phyloP scores from a whole-genome alignment of 2,888 invertebrate species.

The Colostygia pectinataria region DNA sequence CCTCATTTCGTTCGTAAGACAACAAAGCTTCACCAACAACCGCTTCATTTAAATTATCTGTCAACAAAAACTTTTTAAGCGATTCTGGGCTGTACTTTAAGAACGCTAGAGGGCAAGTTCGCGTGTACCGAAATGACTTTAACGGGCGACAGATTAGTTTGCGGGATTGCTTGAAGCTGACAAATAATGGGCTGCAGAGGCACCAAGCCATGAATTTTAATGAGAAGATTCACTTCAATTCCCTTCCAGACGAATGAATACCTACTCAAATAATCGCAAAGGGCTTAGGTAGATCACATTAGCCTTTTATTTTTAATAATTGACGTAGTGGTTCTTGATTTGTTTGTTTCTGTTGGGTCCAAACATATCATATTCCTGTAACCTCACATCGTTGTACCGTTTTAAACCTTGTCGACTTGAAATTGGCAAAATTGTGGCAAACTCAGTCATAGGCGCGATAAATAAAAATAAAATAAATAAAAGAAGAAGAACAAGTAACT shows the following conservation, averaged over 20 bases:
- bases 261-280: conserved; percentile 48
- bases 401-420: too few relatives aligned
- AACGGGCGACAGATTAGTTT: conserved; percentile 37
- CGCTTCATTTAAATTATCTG: conserved; percentile 39
- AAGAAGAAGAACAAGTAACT: too few relatives aligned
- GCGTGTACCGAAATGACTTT: conserved; percentile 27
- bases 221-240: conserved; percentile 53
- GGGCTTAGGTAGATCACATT: conserved; percentile 51
- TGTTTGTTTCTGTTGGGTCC: too few relatives aligned
- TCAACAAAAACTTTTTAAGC: conserved; percentile 25
- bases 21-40: conserved; percentile 28
- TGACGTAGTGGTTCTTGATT: conserved; percentile 7
- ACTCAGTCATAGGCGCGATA: too few relatives aligned
- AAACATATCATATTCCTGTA: too few relatives aligned
- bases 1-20: conserved; percentile 27
- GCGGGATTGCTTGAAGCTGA: conserved; percentile 43
- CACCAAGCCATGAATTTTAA: conserved; percentile 61
- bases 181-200: conserved; percentile 53
- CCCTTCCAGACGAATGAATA: conserved; percentile 53
- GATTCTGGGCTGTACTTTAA: conserved; percentile 20
- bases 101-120: conserved; percentile 22
- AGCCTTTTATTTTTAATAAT: conserved; percentile 20
- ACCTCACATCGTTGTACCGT: too few relatives aligned
- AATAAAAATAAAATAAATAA: too few relatives aligned
- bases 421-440: too few relatives aligned